Evolutionary conservation across 2,797 vertebrate genomes (phyloP).

Genomic region (Australoheros facetus): DNA sequence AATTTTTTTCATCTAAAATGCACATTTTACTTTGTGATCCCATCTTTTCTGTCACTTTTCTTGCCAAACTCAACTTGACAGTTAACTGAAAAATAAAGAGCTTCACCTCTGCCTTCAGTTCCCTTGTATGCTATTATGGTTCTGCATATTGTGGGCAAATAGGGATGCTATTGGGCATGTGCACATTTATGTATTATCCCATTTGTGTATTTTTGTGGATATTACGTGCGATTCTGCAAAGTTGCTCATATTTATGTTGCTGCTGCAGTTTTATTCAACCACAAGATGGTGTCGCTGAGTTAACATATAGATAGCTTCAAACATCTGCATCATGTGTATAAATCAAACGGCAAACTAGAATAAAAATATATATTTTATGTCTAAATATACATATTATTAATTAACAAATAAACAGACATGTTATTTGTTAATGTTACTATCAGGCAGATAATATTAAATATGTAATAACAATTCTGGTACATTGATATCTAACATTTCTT

Average conservation of each 20-base stretch:
- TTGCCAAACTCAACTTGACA: not conserved
- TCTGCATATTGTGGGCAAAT: not conserved
- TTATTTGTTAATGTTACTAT: not conserved
- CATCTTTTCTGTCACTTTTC: not conserved
- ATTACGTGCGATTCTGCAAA: not conserved
- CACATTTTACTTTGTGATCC: not conserved
- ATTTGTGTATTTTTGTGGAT: not conserved
- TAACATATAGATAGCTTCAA: not conserved
- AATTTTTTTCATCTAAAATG: not conserved
- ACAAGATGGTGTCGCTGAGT: constrained; percentile 69
- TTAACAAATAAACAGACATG: rapidly evolving
- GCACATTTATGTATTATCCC: no score
- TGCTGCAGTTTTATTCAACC: constrained; percentile 26
- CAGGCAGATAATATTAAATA: not conserved
- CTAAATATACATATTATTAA: not conserved
- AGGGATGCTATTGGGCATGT: not conserved
- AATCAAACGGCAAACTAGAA: rapidly evolving
- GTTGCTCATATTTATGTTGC: not conserved
- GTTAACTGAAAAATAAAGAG: not conserved
- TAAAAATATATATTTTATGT: not conserved
- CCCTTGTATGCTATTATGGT: not conserved
- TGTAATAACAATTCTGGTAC: not conserved
- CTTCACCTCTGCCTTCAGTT: not conserved
- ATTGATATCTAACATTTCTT: not conserved
- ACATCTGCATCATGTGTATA: not conserved